Evolutionary conservation across 2,888 invertebrate species (phyloP), one percentile per base, ranked within the genome.

Genomic region (Xestia rhomboidea): DNA sequence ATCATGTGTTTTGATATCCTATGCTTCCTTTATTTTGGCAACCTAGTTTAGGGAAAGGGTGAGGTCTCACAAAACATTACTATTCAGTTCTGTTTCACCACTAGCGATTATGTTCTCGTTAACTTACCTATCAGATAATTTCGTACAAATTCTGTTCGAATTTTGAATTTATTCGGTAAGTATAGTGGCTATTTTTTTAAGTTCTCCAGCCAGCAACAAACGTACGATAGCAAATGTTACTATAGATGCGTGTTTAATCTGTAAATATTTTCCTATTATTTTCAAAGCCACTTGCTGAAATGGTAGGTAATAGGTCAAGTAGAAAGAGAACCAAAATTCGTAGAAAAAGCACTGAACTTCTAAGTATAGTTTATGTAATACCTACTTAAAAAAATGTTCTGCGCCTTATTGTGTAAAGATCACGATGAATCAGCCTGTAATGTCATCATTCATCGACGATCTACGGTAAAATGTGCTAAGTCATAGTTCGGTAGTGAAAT

Each of bases 351-450:
- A 54, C 30, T n/a, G 3, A 15, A 46, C 27, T 62, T 38, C 15
- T 34, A 62, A 34, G n/a, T 66, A n/a, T 34, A 60, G 66, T 60
- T 76, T 81, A 51, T 34, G 68, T 57, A 80, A 81, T 34, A 63
- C 70, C 49, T 63, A 60, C 57, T n/a, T n/a, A 62, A 34, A 62
- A 15, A 51, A 51, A 64, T 34, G 1, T 27, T 67, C 15, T 62
- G 70, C 67, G 54, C n/a, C 62, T 67, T 76, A 51, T 79, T 81
- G 63, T n/a, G 76, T 44, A 80, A 80, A 68, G 27, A 54, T 24
- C 67, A 68, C 27, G 44, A 66, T 69, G 80, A 79, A 66, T 80
- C 79, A 74, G 54, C 15, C 62, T 24, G 0, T n/a, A 54, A 68
- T 71, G 68, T 63, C 75, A 44, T 57, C 67, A 80, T 76, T 71